Percentiles rank a stretch among this genome's conserved stretches.
Conservation (phyloP, 2,888 invertebrate species). For the Cosmorhoe ocellata region DNA sequence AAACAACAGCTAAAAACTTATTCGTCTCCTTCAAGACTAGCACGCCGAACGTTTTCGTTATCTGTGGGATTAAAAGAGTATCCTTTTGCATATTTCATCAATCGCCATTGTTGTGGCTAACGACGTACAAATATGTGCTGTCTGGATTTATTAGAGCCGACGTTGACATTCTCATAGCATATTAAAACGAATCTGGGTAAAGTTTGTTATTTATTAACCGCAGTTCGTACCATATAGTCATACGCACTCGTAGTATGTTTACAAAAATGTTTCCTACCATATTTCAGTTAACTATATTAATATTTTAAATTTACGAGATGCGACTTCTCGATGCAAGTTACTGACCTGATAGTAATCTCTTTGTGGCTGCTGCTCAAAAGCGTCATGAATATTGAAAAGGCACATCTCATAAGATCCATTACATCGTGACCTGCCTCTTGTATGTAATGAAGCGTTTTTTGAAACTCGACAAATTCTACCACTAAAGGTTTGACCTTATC, state of each 20-base stretch:
- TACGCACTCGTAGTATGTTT: no score
- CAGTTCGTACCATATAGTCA: no score
- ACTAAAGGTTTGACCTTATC: conserved; percentile 13
- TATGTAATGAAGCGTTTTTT: conserved; percentile 14
- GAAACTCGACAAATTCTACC: background rate
- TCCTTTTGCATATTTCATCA: conserved; percentile 74
- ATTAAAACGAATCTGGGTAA: conserved; percentile 35
- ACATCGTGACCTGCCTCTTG: conserved; percentile 37
- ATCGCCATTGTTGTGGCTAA: conserved; percentile 68
- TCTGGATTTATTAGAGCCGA: conserved; percentile 54
- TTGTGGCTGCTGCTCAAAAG: conserved; percentile 46
- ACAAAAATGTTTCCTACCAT: no score
- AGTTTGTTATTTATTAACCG: no score
- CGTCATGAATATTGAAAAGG: conserved; percentile 69
- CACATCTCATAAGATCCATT: conserved; percentile 60
- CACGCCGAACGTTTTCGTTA: conserved; percentile 17
- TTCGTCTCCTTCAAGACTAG: background rate
- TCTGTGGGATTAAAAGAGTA: conserved; percentile 48
- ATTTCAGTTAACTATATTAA: no score
- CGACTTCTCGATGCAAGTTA: conserved; percentile 33
- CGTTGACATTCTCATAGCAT: conserved; percentile 47
- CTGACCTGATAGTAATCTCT: conserved; percentile 33
- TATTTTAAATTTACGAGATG: no score
- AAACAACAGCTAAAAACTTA: no score
- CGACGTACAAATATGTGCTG: conserved; percentile 67